Percentiles rank a stretch among this genome's conserved stretches.
phyloP scores from a whole-genome alignment of 1,140 invertebrate genomes.

The Brachionus sp. region DNA sequence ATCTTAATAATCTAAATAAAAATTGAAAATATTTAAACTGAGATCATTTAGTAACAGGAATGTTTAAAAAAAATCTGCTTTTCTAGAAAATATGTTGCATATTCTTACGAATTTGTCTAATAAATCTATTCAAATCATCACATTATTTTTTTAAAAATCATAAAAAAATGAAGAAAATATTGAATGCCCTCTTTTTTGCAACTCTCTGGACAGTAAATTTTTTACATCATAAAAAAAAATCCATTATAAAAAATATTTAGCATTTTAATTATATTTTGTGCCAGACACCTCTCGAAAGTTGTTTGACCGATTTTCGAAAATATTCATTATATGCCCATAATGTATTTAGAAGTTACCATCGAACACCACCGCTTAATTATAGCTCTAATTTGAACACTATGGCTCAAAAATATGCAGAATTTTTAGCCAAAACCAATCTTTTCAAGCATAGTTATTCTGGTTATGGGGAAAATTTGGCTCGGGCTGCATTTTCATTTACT shows the following conservation, averaged over 20 bases:
- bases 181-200: neutral
- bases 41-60: neutral
- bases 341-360: neutral
- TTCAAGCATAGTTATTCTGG: neutral
- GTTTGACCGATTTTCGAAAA: neutral
- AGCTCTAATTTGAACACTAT: neutral
- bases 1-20: no score
- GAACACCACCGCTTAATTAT: neutral
- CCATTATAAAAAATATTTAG: neutral
- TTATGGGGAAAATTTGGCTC: slow-evolving; percentile 24
- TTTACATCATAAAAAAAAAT: neutral
- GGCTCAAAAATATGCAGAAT: neutral
- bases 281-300: neutral
- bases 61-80: neutral
- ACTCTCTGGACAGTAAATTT: neutral
- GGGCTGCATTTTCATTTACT: neutral
- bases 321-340: neutral
- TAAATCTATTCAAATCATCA: neutral
- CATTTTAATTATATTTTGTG: neutral
- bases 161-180: neutral
- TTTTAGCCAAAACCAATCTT: neutral
- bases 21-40: neutral
- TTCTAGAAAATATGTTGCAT: neutral
- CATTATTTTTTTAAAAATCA: neutral
- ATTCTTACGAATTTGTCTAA: neutral